Conservation (phyloP, 1,140 invertebrate genomes). For the Eupeodes corollae region DNA sequence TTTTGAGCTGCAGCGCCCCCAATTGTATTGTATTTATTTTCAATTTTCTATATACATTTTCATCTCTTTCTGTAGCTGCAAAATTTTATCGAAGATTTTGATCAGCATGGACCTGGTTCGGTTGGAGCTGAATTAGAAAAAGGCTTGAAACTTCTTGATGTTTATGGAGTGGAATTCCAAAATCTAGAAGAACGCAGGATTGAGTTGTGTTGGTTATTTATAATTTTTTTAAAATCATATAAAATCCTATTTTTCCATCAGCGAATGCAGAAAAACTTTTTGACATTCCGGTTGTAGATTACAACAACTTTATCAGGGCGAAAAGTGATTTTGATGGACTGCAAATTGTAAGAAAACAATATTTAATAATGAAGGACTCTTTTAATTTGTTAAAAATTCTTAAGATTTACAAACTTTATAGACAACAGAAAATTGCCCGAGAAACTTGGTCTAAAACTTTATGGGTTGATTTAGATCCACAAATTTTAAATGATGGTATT, state of each 20-base stretch:
- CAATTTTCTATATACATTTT: background rate
- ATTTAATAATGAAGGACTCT: background rate
- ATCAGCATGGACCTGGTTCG: slow-evolving; percentile 61
- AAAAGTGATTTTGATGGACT: slow-evolving; percentile 62
- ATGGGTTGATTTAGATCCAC: slow-evolving; percentile 77
- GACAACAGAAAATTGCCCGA: slow-evolving; percentile 60
- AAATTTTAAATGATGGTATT: slow-evolving; percentile 72
- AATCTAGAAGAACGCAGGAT: slow-evolving; percentile 53
- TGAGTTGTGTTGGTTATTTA: slow-evolving; percentile 43
- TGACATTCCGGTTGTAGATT: slow-evolving; percentile 70
- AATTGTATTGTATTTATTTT: too few species aligned
- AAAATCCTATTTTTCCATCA: slow-evolving; percentile 2
- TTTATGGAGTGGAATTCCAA: slow-evolving; percentile 54
- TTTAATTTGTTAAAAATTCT: background rate
- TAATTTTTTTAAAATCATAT: slow-evolving; percentile 1
- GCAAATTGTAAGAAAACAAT: slow-evolving; percentile 38
- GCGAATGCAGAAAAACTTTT: slow-evolving; percentile 72
- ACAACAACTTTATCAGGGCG: slow-evolving; percentile 57
- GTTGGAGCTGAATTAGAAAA: slow-evolving; percentile 63
- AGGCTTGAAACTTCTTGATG: slow-evolving; percentile 57
- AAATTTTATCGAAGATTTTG: slow-evolving; percentile 60
- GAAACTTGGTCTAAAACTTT: slow-evolving; percentile 73
- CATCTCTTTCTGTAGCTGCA: slow-evolving; percentile 33
- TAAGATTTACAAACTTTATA: slow-evolving; percentile 65
- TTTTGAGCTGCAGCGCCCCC: too few species aligned